Evolutionary conservation across 2,797 vertebrate genomes (phyloP), one percentile per base, ranked within the genome.

Genomic region (Nothura maculosa): DNA sequence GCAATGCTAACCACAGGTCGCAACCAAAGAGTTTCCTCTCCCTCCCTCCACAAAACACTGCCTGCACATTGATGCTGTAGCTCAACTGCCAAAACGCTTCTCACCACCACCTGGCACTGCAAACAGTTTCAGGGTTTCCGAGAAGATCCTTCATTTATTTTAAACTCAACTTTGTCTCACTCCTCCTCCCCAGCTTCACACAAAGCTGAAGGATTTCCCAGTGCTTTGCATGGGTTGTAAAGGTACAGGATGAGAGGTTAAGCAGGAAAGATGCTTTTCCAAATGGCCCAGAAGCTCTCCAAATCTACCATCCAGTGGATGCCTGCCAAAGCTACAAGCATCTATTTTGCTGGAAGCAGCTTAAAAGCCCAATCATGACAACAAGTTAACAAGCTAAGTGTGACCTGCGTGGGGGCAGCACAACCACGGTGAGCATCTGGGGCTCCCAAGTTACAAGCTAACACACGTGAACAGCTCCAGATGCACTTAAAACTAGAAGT

Each of bases 331-430:
- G 30, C 58, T 38, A 82, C 66, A 80, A 69, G 50, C n/a, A 82
- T 57, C 45, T 93, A 64, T 68, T 89, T 79, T 47, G 80, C 67
- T 92, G 85, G 69, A 90, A 94, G 38, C n/a, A 30, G 34, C 28
- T 94, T 68, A 87, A 88, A 87, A 77, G 25, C 52, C 64, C 74
- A 40, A 82, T 14, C 75, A 61, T 82, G 85, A 85, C 81, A 91
- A 54, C 80, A 90, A 68, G 72, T 58, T 93, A 92, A 77, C 73
- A 91, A 81, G 77, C 85, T 68, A 82, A 85, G 52, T 15, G 50
- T 43, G 34, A 72, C 19, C 76, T 36, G 24, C 42, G n/a, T 0
- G n/a, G 27, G 81, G 68, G 55, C 34, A 93, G 25, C 48, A 19
- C n/a, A 36, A 5, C 7, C 47, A 84, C 27, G 60, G 21, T 10